Evolutionary conservation across 2,113 vertebrate species (phyloP).

Genomic region (Gymnobelideus leadbeateri): DNA sequence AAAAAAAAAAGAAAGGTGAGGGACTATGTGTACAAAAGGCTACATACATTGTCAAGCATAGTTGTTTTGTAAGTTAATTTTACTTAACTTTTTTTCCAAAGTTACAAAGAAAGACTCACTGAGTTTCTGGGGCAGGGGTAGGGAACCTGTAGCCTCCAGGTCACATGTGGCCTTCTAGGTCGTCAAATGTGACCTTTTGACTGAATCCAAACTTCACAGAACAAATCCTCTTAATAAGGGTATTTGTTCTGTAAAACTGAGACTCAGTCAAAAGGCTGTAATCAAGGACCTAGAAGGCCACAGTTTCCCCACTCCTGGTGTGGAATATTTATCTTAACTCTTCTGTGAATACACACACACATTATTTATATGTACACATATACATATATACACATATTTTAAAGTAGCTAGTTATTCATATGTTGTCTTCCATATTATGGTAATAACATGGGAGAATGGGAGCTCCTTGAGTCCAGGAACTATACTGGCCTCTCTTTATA

Average conservation of each 20-base stretch:
- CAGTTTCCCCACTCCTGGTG: no score
- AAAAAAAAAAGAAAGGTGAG: neutral
- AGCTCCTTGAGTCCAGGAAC: neutral
- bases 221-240: no score
- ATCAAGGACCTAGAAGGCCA: no score
- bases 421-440: neutral
- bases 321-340: neutral
- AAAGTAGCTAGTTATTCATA: neutral
- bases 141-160: no score
- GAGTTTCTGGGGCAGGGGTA: neutral
- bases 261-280: no score
- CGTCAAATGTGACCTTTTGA: no score
- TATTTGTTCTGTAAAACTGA: no score
- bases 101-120: neutral
- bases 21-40: neutral
- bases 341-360: neutral
- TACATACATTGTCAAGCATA: neutral
- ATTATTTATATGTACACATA: neutral
- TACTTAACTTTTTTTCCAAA: neutral
- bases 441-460: neutral
- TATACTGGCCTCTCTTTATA: neutral
- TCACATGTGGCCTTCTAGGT: no score
- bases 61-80: neutral
- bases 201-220: no score
- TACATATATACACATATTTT: neutral